A percentile compares a stretch with the other conserved stretches of the same genome.
phyloP scores from a whole-genome alignment of 2,888 invertebrate genomes.

The Helicoverpa assulta region DNA sequence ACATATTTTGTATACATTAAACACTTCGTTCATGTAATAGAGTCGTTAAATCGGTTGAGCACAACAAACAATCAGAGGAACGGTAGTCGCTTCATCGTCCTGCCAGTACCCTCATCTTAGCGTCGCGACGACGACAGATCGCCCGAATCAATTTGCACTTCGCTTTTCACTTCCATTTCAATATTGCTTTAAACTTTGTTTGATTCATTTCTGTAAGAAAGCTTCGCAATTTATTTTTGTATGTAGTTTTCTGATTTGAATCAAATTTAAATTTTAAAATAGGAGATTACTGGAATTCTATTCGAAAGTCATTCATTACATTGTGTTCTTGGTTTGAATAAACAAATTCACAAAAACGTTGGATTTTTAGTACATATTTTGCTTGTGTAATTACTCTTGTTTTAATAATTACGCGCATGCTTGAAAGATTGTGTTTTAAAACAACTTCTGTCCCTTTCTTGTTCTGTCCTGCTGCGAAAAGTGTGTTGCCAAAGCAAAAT shows the following conservation, averaged over 20 bases:
- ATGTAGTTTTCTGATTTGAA: neutral
- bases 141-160: slow-evolving; percentile 70
- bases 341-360: too few relatives aligned
- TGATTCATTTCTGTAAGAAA: slow-evolving; percentile 42
- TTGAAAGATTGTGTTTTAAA: neutral
- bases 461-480: neutral
- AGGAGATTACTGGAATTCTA: too few relatives aligned
- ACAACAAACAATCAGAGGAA: slow-evolving; percentile 62
- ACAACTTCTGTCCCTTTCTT: neutral
- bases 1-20: slow-evolving; percentile 1
- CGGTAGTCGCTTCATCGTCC: slow-evolving; percentile 49
- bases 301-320: too few relatives aligned
- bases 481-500: slow-evolving; percentile 18
- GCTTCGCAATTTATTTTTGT: slow-evolving; percentile 6
- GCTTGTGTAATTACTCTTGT: too few relatives aligned
- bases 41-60: slow-evolving; percentile 45
- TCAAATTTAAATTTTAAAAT: too few relatives aligned
- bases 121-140: slow-evolving; percentile 62
- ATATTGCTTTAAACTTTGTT: slow-evolving; percentile 52
- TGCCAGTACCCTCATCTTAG: slow-evolving; percentile 65
- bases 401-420: neutral
- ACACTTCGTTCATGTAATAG: slow-evolving; percentile 8
- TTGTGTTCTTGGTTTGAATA: too few relatives aligned
- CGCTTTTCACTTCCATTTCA: slow-evolving; percentile 58
- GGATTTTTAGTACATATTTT: too few relatives aligned